Evolutionary conservation across 1,140 invertebrate genomes (phyloP).

Genomic region (Goniozus legneri): DNA sequence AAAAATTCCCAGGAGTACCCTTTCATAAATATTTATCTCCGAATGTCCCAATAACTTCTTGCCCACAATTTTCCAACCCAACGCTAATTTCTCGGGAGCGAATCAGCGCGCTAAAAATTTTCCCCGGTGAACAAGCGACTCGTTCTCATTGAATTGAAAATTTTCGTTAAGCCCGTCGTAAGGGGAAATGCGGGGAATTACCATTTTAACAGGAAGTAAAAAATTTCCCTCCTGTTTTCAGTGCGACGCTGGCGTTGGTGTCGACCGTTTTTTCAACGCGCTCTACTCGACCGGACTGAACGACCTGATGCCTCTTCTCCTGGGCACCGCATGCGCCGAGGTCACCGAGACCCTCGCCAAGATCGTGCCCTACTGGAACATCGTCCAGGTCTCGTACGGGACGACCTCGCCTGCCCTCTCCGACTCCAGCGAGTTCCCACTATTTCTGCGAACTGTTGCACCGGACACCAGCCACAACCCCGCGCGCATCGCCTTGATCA

Average conservation of each 20-base stretch:
- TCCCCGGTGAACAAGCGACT: too few relatives aligned
- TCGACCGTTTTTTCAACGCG: constrained; percentile 87
- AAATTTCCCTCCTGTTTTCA: constrained; percentile 55
- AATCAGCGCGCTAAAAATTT: too few relatives aligned
- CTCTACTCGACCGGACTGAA: constrained; percentile 70
- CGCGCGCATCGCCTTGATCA: constrained; percentile 78
- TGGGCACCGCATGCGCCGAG: constrained; percentile 85
- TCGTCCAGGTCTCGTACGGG: constrained; percentile 85
- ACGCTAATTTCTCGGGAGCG: too few relatives aligned
- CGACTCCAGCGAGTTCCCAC: constrained; percentile 77
- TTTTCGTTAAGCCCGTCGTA: too few relatives aligned
- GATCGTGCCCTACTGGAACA: constrained; percentile 88
- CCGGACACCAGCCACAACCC: constrained; percentile 85
- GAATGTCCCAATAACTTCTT: too few relatives aligned
- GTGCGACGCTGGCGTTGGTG: constrained; percentile 86
- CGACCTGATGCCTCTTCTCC: constrained; percentile 70
- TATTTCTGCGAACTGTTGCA: constrained; percentile 83
- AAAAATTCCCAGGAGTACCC: too few relatives aligned
- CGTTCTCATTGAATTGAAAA: too few relatives aligned
- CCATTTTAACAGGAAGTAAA: too few relatives aligned
- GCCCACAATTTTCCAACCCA: too few relatives aligned
- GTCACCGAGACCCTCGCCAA: constrained; percentile 86
- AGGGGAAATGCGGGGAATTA: too few relatives aligned
- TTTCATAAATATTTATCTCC: too few relatives aligned
- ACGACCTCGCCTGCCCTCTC: constrained; percentile 82